A percentile compares a stretch with the other conserved stretches of the same genome.
Evolutionary conservation across 2,113 vertebrate species (phyloP).

Genomic region (Grammomys surdaster): DNA sequence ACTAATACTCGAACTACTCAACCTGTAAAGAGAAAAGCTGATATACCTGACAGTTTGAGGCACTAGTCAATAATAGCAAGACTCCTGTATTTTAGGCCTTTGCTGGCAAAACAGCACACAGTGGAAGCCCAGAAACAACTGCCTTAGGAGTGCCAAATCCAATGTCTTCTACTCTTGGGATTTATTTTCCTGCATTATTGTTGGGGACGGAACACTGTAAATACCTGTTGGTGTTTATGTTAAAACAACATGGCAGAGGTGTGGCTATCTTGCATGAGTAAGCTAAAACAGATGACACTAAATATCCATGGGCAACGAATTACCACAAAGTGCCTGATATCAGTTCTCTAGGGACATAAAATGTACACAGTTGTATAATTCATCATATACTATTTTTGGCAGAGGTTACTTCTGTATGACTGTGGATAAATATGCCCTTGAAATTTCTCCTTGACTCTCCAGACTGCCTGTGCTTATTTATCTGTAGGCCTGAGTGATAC

Average conservation of each 20-base stretch:
- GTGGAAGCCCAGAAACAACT: not conserved
- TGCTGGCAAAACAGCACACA: not conserved
- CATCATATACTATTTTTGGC: not conserved
- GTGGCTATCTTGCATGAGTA: not conserved
- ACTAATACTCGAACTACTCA: not conserved
- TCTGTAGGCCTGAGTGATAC: no score
- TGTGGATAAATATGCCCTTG: not conserved
- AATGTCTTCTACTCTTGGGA: not conserved
- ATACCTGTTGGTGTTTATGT: not conserved
- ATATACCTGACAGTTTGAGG: not conserved
- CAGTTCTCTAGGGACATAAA: not conserved
- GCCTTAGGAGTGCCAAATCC: not conserved
- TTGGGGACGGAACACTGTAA: not conserved
- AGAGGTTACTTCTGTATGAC: not conserved
- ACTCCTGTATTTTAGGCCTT: not conserved
- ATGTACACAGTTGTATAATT: not conserved
- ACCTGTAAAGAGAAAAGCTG: not conserved
- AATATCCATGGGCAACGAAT: not conserved
- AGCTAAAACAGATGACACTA: not conserved
- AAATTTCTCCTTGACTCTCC: not conserved
- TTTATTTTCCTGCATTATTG: not conserved
- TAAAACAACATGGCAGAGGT: not conserved
- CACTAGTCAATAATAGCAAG: not conserved
- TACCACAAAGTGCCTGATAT: not conserved
- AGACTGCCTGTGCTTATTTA: not conserved